Evolutionary conservation across 2,888 invertebrate species (phyloP).

Genomic region (Hypolimnas misippus): DNA sequence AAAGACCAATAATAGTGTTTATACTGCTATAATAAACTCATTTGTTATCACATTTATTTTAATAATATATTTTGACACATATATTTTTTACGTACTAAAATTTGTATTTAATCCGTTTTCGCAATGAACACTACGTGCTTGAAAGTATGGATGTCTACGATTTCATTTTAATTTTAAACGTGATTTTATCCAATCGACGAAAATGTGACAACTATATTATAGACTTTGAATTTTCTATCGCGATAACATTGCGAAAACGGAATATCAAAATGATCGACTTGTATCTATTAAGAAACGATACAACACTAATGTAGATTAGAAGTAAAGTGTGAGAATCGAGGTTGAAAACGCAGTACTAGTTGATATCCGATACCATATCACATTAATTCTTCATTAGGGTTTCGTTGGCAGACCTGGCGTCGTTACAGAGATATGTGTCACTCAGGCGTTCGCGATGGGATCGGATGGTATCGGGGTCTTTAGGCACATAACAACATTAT

Average conservation of each 20-base stretch:
- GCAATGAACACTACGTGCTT: slow-evolving; percentile 52
- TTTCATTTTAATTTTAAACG: neutral
- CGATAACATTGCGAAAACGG: slow-evolving; percentile 53
- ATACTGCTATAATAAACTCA: slow-evolving; percentile 82
- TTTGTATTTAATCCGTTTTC: slow-evolving; percentile 66
- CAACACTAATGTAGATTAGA: slow-evolving; percentile 57
- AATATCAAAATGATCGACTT: slow-evolving; percentile 52
- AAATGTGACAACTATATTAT: neutral
- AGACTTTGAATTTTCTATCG: neutral
- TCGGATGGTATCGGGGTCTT: slow-evolving; percentile 58
- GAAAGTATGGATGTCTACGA: slow-evolving; percentile 44
- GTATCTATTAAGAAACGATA: slow-evolving; percentile 68
- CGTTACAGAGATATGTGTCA: slow-evolving; percentile 37
- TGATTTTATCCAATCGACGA: neutral
- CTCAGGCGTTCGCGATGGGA: slow-evolving; percentile 16
- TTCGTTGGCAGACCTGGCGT: neutral
- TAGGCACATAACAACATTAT: slow-evolving; percentile 73
- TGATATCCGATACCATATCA: slow-evolving; percentile 62
- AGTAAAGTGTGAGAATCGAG: slow-evolving; percentile 49
- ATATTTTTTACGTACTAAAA: slow-evolving; percentile 77
- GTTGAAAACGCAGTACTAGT: slow-evolving; percentile 57
- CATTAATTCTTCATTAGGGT: slow-evolving; percentile 13
- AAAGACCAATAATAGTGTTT: slow-evolving; percentile 52
- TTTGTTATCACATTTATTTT: slow-evolving; percentile 83
- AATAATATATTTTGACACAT: slow-evolving; percentile 83